A percentile compares a stretch with the other conserved stretches of the same genome.
phyloP scores from a whole-genome alignment of 35 echinoderm and acorn worm genomes.

The Lytechinus pictus region DNA sequence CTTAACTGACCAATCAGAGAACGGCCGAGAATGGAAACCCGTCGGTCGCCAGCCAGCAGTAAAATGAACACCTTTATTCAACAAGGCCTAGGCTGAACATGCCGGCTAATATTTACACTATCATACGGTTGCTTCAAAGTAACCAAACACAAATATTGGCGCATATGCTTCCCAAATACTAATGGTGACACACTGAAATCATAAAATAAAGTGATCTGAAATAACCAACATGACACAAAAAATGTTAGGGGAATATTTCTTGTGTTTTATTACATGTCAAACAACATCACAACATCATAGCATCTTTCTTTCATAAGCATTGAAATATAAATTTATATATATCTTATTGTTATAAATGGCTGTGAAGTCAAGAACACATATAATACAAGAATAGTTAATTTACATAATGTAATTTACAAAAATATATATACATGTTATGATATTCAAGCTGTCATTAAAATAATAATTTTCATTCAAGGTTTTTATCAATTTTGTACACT shows the following conservation, averaged over 20 bases:
- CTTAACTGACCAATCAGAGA: no score
- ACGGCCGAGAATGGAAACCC: no score
- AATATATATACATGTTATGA: conserved; percentile 1
- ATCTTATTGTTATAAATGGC: neutral
- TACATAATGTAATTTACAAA: neutral
- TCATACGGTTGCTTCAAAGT: no score
- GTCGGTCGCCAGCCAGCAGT: no score
- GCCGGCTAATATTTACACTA: no score
- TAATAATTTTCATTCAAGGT: neutral
- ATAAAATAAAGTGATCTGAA: neutral
- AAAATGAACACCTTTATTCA: no score
- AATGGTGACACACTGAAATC: no score
- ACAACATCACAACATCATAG: conserved; percentile 3
- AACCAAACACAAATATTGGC: no score
- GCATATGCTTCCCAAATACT: no score
- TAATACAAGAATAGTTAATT: neutral
- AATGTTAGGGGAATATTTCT: neutral
- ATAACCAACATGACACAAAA: neutral
- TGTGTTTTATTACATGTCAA: neutral
- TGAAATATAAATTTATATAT: neutral
- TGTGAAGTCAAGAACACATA: neutral
- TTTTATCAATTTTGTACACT: neutral
- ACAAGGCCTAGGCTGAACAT: no score
- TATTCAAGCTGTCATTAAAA: neutral
- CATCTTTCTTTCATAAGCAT: neutral